Conservation (phyloP, 1,140 invertebrate genomes). For the Leucophenga varia region DNA sequence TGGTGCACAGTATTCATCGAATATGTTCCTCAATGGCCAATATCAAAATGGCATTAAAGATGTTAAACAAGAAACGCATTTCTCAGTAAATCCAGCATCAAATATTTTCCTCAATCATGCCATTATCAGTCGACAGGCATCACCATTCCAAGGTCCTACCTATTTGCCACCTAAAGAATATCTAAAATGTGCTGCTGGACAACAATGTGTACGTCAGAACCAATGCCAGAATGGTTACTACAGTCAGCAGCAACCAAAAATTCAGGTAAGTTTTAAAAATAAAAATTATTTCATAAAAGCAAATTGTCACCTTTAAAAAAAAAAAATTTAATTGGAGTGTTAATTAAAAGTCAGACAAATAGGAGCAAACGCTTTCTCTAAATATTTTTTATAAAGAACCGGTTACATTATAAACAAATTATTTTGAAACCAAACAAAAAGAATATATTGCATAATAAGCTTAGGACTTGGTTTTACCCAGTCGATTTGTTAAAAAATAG, state of each 20-base stretch:
- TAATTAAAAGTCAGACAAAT: no score
- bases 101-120: constrained; percentile 49
- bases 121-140: constrained; percentile 45
- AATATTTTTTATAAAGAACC: no score
- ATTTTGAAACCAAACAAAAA: no score
- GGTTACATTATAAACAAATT: no score
- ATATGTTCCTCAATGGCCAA: constrained; percentile 52
- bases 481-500: no score
- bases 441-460: constrained; percentile 16
- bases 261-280: constrained; percentile 38
- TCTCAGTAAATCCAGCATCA: constrained; percentile 33
- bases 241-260: constrained; percentile 38
- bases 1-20: constrained; percentile 31
- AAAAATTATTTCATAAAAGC: no score
- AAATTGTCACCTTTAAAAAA: no score
- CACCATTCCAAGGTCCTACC: constrained; percentile 44
- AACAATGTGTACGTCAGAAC: constrained; percentile 42
- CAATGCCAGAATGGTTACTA: constrained; percentile 43
- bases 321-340: no score
- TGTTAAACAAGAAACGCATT: constrained; percentile 27
- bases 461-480: constrained; percentile 13
- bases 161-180: constrained; percentile 46
- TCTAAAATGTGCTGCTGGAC: constrained; percentile 36
- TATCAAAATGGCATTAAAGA: constrained; percentile 38
- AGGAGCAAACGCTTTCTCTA: no score